Conservation (phyloP, 1,140 invertebrate species). For the Antheraea pernyi region DNA sequence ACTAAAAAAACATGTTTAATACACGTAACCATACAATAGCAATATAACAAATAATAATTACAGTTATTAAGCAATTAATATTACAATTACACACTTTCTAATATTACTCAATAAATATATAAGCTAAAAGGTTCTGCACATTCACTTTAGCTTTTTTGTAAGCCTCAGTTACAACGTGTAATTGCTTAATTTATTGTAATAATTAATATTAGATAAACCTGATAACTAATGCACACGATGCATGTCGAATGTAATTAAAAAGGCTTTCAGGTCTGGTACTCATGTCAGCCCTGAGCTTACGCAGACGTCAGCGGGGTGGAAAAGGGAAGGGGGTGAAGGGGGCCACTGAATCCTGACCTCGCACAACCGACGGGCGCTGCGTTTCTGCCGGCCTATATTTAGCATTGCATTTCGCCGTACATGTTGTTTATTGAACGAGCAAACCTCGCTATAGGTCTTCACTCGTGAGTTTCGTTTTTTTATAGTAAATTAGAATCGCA, state of each 20-base stretch:
- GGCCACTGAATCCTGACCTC: slow-evolving; percentile 60
- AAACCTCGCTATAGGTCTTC: not conserved
- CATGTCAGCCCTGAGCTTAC: slow-evolving; percentile 21
- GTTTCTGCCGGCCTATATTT: slow-evolving; percentile 65
- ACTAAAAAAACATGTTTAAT: not conserved
- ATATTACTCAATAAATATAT: not conserved
- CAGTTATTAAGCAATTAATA: not conserved
- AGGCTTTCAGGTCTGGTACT: slow-evolving; percentile 30
- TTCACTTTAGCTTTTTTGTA: not conserved
- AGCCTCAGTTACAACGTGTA: not conserved
- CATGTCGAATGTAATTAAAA: slow-evolving; percentile 18
- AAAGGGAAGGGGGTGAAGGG: slow-evolving; percentile 22
- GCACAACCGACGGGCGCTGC: slow-evolving; percentile 47
- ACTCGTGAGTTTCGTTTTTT: not conserved
- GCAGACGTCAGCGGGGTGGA: not conserved
- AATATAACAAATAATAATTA: not conserved
- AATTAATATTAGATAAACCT: not conserved
- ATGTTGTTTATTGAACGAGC: slow-evolving; percentile 42
- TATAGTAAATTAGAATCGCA: too few relatives aligned
- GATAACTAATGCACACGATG: not conserved
- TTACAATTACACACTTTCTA: not conserved
- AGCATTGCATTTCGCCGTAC: slow-evolving; percentile 62
- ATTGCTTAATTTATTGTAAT: not conserved
- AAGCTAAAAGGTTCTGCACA: not conserved
- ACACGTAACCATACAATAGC: not conserved